phyloP scores from a whole-genome alignment of 1,140 invertebrate species.

The Oedothorax gibbosus region DNA sequence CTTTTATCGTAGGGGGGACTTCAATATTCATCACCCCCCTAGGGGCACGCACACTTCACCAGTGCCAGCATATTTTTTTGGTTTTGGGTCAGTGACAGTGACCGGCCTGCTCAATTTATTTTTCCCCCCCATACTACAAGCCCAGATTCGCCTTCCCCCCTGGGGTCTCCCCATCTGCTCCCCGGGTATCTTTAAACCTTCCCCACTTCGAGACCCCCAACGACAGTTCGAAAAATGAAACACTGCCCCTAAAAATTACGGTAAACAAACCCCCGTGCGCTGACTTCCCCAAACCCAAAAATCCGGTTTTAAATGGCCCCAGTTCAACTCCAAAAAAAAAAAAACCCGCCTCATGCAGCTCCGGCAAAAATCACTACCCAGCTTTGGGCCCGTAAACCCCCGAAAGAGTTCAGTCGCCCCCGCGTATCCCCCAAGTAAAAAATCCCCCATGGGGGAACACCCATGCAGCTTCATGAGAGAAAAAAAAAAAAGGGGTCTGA shows the following conservation, averaged over 20 bases:
- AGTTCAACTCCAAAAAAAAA: background rate
- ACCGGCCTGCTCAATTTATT: background rate
- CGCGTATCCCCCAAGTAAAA: background rate
- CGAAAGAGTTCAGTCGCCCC: background rate
- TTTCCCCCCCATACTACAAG: background rate
- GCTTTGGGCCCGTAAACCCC: background rate
- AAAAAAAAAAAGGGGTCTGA: background rate
- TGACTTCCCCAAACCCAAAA: background rate
- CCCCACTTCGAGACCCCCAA: background rate
- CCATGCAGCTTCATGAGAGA: background rate
- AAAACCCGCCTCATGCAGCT: background rate
- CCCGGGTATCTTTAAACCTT: background rate
- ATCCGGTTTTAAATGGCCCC: background rate
- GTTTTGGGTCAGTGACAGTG: background rate
- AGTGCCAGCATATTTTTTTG: background rate
- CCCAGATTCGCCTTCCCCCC: background rate
- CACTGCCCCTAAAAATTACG: background rate
- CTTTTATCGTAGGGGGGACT: background rate
- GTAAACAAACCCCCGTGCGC: background rate
- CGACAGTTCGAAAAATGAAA: background rate
- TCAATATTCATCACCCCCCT: background rate
- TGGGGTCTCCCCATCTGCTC: background rate
- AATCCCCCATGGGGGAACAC: background rate
- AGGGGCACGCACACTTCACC: background rate
- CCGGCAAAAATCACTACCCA: background rate